Evolutionary conservation across 2,888 invertebrate species (phyloP).

Genomic region (Callosobruchus maculatus): DNA sequence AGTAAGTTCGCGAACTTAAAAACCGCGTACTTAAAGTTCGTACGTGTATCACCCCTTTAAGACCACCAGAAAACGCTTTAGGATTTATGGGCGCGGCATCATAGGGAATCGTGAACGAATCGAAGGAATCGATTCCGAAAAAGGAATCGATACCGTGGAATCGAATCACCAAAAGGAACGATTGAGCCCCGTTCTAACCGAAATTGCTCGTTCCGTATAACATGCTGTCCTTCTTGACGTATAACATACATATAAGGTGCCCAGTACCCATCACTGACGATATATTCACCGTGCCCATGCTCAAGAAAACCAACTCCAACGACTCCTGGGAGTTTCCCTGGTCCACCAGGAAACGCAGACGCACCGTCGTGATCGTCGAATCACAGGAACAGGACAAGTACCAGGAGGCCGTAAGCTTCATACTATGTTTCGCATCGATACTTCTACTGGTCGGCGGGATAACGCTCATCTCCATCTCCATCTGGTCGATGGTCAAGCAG

Average conservation of each 20-base stretch:
- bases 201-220: not conserved
- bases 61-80: no score
- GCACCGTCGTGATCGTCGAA: conserved; percentile 9
- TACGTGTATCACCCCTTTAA: no score
- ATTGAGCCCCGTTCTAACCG: no score
- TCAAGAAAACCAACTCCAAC: conserved; percentile 9
- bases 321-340: conserved; percentile 21
- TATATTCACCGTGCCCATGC: no score
- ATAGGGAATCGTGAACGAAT: no score
- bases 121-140: no score
- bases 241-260: not conserved
- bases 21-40: no score
- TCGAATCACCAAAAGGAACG: no score
- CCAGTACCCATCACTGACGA: no score
- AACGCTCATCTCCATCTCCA: conserved; percentile 14
- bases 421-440: conserved; percentile 19
- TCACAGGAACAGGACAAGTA: conserved; percentile 14
- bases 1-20: no score
- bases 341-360: conserved; percentile 7
- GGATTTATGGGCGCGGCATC: no score
- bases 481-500: conserved; percentile 19
- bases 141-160: no score
- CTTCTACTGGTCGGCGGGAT: conserved; percentile 14
- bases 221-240: not conserved
- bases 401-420: conserved; percentile 11